These are phyloP conservation scores for Phymastichus coffea DNA, from an alignment of 1,140 invertebrate species.

Conservation along the genomic window DNA sequence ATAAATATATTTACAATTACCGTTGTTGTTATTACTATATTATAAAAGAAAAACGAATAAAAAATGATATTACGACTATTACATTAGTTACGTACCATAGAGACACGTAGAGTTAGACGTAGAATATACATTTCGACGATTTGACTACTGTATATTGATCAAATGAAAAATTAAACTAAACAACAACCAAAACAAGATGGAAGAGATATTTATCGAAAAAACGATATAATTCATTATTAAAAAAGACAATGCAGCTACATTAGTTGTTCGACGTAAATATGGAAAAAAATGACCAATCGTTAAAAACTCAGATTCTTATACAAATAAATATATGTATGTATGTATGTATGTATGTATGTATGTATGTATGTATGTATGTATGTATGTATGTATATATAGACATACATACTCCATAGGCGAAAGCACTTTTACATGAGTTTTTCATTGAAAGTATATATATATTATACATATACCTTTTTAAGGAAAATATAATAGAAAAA, in stretches of 20 bases:
- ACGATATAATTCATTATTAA: not conserved
- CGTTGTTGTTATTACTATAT: conserved; percentile 39
- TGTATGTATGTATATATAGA: no score
- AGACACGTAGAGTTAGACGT: not conserved
- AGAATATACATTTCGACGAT: conserved; percentile 7
- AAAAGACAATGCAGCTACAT: not conserved
- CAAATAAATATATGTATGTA: conserved; percentile 3
- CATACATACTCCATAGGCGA: conserved; percentile 29
- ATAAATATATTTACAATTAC: conserved; percentile 42
- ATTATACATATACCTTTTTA: no score
- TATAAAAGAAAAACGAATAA: not conserved
- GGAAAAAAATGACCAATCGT: conserved; percentile 19
- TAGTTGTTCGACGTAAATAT: conserved; percentile 5
- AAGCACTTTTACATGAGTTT: conserved; percentile 44
- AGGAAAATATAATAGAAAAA: not conserved
- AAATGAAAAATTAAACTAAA: not conserved
- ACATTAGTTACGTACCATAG: conserved; percentile 5
- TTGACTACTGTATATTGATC: conserved; percentile 5
- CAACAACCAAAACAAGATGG: not conserved
- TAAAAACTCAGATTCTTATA: conserved; percentile 22
- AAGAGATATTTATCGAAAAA: not conserved
- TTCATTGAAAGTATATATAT: conserved; percentile 45
- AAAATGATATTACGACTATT: conserved; percentile 7
- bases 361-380: conserved; percentile 34
- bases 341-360: no score